These are phyloP conservation scores for Acanthococcus lagerstroemiae DNA, from an alignment of 2,888 invertebrate species.

Conservation along the genomic window DNA sequence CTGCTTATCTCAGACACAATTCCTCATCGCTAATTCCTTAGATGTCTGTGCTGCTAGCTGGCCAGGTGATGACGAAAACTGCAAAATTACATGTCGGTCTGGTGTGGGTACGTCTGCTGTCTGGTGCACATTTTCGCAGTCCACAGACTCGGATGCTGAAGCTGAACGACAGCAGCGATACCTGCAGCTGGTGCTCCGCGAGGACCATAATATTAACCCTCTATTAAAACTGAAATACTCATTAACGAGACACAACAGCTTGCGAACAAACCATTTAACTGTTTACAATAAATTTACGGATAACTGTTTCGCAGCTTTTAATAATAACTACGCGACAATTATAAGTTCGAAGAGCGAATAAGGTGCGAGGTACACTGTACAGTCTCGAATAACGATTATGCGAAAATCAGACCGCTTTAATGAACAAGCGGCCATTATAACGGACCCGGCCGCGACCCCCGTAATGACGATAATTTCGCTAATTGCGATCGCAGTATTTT, in stretches of 20 bases:
- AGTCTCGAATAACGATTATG: not conserved
- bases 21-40: too few relatives aligned
- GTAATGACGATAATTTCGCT: not conserved
- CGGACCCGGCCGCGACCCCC: not conserved
- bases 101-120: too few relatives aligned
- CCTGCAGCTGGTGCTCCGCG: not conserved
- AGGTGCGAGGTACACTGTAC: not conserved
- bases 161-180: not conserved
- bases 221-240: slow-evolving; percentile 29
- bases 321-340: slow-evolving; percentile 7
- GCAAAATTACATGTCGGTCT: too few relatives aligned
- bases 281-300: slow-evolving; percentile 27
- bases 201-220: slow-evolving; percentile 16
- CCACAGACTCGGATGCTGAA: not conserved
- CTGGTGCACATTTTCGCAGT: too few relatives aligned
- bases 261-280: slow-evolving; percentile 27
- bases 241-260: slow-evolving; percentile 29
- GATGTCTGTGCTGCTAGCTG: too few relatives aligned
- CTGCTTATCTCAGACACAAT: too few relatives aligned
- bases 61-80: too few relatives aligned
- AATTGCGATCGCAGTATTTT: not conserved
- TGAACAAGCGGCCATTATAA: not conserved
- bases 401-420: not conserved
- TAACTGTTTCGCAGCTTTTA: not conserved
- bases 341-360: too few relatives aligned